phyloP scores from a whole-genome alignment of 2,888 invertebrate genomes.

The Hololepta plana region DNA sequence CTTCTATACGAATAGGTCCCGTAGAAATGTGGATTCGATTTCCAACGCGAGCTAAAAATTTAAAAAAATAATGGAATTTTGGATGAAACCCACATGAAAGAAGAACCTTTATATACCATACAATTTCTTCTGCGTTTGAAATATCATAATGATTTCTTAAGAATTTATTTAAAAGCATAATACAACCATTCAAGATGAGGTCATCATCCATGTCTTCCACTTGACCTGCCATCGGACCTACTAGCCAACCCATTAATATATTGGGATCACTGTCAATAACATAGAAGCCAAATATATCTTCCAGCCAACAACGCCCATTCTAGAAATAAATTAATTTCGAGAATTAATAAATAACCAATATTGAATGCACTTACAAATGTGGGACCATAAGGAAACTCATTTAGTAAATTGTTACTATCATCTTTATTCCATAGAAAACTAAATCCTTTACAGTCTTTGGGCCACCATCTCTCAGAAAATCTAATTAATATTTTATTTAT shows the following conservation, averaged over 20 bases:
- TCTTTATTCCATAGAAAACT: constrained; percentile 37
- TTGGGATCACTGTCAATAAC: constrained; percentile 41
- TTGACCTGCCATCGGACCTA: constrained; percentile 38
- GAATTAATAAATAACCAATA: constrained; percentile 5
- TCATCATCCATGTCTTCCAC: constrained; percentile 41
- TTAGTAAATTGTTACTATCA: constrained; percentile 22
- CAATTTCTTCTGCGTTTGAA: constrained; percentile 25
- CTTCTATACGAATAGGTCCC: constrained; percentile 55
- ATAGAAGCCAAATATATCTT: constrained; percentile 48
- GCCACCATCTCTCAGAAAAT: constrained; percentile 49
- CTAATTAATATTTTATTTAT: constrained; percentile 48
- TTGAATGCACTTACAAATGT: constrained; percentile 10
- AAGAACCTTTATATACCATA: constrained; percentile 15
- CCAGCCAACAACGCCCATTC: constrained; percentile 37
- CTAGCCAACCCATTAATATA: constrained; percentile 53
- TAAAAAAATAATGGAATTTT: neutral
- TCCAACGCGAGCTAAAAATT: constrained; percentile 48
- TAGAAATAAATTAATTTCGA: constrained; percentile 10
- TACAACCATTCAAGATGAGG: constrained; percentile 32
- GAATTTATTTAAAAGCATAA: constrained; percentile 34
- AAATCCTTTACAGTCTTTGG: constrained; percentile 31
- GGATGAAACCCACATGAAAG: constrained; percentile 3
- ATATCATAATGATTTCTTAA: constrained; percentile 30
- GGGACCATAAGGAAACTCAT: constrained; percentile 18
- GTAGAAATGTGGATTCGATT: constrained; percentile 43